Evolutionary conservation across 2,888 invertebrate genomes (phyloP).

Genomic region (Petrolisthes manimaculis): DNA sequence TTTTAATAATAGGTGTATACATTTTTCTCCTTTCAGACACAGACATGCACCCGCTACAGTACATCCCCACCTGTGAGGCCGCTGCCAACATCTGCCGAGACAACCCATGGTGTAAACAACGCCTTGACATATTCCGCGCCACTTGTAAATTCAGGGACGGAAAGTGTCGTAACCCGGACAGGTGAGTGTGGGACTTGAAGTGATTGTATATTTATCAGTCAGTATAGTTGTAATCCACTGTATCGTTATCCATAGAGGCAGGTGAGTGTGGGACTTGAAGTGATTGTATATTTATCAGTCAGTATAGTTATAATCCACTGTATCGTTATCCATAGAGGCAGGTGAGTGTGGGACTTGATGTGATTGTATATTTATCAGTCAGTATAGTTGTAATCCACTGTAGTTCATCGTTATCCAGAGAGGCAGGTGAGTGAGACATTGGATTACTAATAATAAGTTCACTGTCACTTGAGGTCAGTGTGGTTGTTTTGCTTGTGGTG

Average conservation of each 20-base stretch:
- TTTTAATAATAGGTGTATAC: too few species aligned
- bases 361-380: too few species aligned
- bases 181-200: conserved; percentile 39
- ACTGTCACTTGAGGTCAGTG: too few species aligned
- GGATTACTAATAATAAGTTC: too few species aligned
- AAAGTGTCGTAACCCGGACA: conserved; percentile 57
- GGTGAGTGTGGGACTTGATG: too few species aligned
- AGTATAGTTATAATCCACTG: too few species aligned
- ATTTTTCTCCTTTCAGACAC: conserved; percentile 43
- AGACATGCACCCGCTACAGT: conserved; percentile 64
- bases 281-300: not conserved
- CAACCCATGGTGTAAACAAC: conserved; percentile 62
- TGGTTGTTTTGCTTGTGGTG: too few species aligned
- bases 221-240: too few species aligned
- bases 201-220: not conserved
- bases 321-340: too few species aligned
- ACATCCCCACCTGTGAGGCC: conserved; percentile 59
- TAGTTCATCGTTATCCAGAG: too few species aligned
- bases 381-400: too few species aligned
- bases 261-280: conserved; percentile 39
- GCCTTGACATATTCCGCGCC: conserved; percentile 51
- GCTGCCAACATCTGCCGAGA: conserved; percentile 59
- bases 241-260: conserved; percentile 30
- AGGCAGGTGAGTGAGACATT: too few species aligned
- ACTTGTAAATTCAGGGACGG: conserved; percentile 62